Conservation (phyloP, 2,888 invertebrate genomes). For the Conistra vaccinii region DNA sequence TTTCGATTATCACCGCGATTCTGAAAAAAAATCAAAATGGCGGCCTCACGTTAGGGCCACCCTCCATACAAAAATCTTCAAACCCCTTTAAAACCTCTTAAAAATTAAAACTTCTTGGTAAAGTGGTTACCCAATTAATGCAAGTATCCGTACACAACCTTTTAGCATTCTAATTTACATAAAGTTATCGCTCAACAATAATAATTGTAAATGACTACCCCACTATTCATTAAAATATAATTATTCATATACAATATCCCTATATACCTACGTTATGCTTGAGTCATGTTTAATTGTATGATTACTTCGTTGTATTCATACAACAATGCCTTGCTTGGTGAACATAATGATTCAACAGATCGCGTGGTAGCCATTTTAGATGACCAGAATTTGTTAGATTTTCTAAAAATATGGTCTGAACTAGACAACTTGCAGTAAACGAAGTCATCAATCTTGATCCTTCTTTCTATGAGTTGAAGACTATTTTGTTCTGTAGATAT, state of each 20-base stretch:
- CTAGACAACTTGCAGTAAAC: background rate
- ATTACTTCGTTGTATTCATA: background rate
- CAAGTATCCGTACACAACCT: background rate
- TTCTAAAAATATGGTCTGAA: no score
- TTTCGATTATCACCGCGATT: no score
- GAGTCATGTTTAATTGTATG: conserved; percentile 8
- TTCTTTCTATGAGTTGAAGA: background rate
- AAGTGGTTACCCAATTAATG: conserved; percentile 5
- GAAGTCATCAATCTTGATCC: background rate
- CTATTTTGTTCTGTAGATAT: background rate
- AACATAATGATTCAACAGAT: background rate
- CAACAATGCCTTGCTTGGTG: background rate
- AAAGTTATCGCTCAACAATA: background rate
- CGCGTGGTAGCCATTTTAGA: background rate
- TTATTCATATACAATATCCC: conserved; percentile 3
- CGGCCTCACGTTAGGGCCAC: no score
- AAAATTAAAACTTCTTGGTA: background rate
- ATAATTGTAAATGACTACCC: background rate
- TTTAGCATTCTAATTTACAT: conserved; percentile 9
- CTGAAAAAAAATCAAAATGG: no score
- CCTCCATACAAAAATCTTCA: no score
- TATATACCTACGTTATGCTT: background rate
- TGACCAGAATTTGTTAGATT: background rate
- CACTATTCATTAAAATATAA: background rate
- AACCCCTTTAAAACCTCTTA: background rate